Conservation (phyloP, 2,797 vertebrate species). For the Eptatretus atami region DNA sequence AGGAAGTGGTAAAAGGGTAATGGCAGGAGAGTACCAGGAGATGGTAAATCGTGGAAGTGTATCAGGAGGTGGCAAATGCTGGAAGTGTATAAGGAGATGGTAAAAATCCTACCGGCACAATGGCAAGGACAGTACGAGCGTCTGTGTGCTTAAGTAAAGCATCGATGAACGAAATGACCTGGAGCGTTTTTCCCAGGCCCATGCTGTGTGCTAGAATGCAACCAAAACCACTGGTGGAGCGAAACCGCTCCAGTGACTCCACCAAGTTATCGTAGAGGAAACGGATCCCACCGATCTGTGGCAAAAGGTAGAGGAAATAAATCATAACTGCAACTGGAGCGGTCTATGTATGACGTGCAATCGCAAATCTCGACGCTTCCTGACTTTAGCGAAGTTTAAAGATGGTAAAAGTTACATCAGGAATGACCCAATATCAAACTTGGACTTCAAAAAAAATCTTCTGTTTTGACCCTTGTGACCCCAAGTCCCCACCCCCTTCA, state of each 20-base stretch:
- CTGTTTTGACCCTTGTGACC: no score
- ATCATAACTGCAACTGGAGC: not conserved
- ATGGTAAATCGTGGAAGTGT: no score
- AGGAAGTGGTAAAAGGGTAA: no score
- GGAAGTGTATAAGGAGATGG: not conserved
- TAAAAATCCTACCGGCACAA: constrained; percentile 56
- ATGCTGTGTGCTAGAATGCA: constrained; percentile 97
- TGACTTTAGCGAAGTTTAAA: no score
- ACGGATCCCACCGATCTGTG: constrained; percentile 72
- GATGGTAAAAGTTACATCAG: no score
- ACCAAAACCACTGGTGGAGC: constrained; percentile 70
- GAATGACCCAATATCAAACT: no score
- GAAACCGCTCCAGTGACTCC: constrained; percentile 70
- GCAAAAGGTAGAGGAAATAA: constrained; percentile 7
- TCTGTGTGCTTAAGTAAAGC: constrained; percentile 64
- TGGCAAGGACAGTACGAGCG: constrained; percentile 78
- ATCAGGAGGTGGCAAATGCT: not conserved
- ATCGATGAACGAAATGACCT: constrained; percentile 91
- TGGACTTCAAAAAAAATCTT: no score
- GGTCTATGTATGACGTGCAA: no score
- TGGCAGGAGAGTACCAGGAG: no score
- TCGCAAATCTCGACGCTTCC: no score
- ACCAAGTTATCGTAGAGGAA: constrained; percentile 94
- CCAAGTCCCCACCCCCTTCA: no score
- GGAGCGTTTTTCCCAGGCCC: constrained; percentile 85